A percentile compares a stretch with the other conserved stretches of the same genome.
Evolutionary conservation across 2,888 invertebrate species (phyloP).

Genomic region (Coremacera marginata): DNA sequence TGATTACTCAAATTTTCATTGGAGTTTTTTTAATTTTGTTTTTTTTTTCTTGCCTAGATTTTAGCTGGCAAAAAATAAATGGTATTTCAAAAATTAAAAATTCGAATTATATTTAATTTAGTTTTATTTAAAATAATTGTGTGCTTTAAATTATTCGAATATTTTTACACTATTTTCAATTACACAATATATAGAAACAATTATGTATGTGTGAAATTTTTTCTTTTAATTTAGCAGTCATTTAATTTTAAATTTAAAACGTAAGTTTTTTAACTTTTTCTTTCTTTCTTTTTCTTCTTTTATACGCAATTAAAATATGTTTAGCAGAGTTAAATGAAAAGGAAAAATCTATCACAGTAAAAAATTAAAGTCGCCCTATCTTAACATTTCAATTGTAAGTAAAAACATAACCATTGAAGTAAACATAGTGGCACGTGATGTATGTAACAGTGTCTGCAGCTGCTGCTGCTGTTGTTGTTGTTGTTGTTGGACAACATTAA

Average conservation of each 20-base stretch:
- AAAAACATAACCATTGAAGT: constrained; percentile 29
- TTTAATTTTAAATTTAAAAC: background rate
- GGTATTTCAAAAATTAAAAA: background rate
- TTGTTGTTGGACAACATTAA: constrained; percentile 13
- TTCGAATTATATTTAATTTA: background rate
- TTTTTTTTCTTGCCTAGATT: constrained; percentile 25
- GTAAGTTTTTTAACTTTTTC: background rate
- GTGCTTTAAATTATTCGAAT: background rate
- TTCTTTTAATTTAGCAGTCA: constrained; percentile 11
- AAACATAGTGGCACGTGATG: background rate
- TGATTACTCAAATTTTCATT: constrained; percentile 48
- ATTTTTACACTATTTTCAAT: background rate
- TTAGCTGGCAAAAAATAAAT: constrained; percentile 23
- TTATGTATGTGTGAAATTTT: background rate
- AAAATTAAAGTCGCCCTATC: constrained; percentile 60
- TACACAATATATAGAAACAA: background rate
- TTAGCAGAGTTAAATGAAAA: constrained; percentile 48
- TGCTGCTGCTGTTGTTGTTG: constrained; percentile 14
- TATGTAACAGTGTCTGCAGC: background rate
- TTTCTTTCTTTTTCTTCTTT: background rate
- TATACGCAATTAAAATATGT: background rate
- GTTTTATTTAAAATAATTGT: background rate
- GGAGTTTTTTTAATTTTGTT: constrained; percentile 35
- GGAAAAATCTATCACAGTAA: constrained; percentile 66
- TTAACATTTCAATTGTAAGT: constrained; percentile 30